A percentile compares a stretch with the other conserved stretches of the same genome.
Conservation (phyloP, 2,797 vertebrate species). For the Apogon hyalosoma region DNA sequence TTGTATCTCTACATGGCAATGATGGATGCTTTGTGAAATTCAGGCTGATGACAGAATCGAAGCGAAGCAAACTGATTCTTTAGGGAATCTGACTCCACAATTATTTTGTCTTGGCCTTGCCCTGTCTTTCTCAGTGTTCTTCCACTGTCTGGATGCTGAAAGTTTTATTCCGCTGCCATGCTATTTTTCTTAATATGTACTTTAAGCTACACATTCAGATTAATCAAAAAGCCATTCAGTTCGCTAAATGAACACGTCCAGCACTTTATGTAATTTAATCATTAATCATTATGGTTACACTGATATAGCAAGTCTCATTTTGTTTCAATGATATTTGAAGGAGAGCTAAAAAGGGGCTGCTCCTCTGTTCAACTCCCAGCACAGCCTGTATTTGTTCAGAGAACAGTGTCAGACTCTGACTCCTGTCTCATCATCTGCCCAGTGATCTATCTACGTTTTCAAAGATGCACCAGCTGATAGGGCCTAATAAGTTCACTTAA, state of each 20-base stretch:
- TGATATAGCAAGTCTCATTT: constrained; percentile 14
- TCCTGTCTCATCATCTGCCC: constrained; percentile 50
- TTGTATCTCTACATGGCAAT: constrained; percentile 31
- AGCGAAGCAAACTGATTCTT: constrained; percentile 42
- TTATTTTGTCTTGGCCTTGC: constrained; percentile 45
- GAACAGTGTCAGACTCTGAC: constrained; percentile 50
- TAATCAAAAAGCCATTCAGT: constrained; percentile 17
- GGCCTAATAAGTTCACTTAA: constrained; percentile 62
- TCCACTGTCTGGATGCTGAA: constrained; percentile 27
- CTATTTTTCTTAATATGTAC: constrained; percentile 21
- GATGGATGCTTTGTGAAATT: constrained; percentile 39
- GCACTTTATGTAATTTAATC: constrained; percentile 3
- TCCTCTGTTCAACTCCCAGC: constrained; percentile 35
- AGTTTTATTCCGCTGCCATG: constrained; percentile 9
- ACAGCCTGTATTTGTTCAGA: constrained; percentile 64
- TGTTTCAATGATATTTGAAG: constrained; percentile 16
- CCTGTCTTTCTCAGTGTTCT: constrained; percentile 13
- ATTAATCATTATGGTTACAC: not conserved
- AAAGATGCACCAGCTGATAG: constrained; percentile 63
- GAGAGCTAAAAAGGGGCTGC: constrained; percentile 9
- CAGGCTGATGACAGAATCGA: constrained; percentile 36
- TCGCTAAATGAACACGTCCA: not conserved
- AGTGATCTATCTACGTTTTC: constrained; percentile 71
- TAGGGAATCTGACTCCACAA: constrained; percentile 33
- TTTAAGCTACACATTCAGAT: not conserved